Evolutionary conservation across 2,888 invertebrate species (phyloP).

Genomic region (Cynaeus angustus): DNA sequence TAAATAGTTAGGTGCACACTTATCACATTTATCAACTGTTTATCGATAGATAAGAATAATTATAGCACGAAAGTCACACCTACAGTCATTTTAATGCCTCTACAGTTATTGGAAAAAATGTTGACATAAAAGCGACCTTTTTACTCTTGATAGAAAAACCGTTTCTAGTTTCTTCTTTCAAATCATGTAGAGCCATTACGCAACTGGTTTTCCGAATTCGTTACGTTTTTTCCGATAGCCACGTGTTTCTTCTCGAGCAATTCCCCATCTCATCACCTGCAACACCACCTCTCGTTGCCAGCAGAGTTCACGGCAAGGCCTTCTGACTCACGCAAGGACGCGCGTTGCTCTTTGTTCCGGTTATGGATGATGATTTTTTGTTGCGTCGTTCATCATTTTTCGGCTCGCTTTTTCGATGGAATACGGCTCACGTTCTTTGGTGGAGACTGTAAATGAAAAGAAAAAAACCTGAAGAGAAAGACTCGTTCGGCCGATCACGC

Average conservation of each 20-base stretch:
- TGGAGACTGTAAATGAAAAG: neutral
- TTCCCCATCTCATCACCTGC: conserved; percentile 22
- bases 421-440: neutral
- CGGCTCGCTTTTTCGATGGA: conserved; percentile 5
- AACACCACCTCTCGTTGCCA: conserved; percentile 27
- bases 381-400: conserved; percentile 9
- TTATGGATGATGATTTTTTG: conserved; percentile 55
- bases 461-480: conserved; percentile 6
- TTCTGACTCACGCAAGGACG: conserved; percentile 69
- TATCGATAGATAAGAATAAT: too few relatives aligned
- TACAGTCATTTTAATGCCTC: too few relatives aligned
- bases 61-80: too few relatives aligned
- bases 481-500: neutral
- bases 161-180: too few relatives aligned
- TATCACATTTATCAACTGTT: too few relatives aligned
- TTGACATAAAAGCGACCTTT: too few relatives aligned
- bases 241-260: neutral
- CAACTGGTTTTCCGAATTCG: neutral
- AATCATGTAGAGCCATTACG: neutral
- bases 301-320: conserved; percentile 63
- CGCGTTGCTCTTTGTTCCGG: conserved; percentile 67
- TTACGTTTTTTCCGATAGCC: conserved; percentile 7
- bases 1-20: too few relatives aligned
- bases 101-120: too few relatives aligned
- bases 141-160: too few relatives aligned